Conservation (phyloP, 2,888 invertebrate species). For the Selenia dentaria region DNA sequence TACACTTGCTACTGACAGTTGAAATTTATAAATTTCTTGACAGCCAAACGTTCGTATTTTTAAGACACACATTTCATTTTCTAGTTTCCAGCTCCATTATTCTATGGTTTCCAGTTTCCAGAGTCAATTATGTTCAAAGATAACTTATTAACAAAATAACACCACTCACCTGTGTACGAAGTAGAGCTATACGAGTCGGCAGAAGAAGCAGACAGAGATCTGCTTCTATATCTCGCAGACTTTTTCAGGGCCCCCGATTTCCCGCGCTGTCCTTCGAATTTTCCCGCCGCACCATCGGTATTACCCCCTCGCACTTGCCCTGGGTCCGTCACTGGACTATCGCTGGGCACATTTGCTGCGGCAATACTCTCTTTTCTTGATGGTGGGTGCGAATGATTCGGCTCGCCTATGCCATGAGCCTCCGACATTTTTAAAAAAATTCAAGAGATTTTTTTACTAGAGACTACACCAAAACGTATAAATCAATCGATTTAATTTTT, state of each 20-base stretch:
- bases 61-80: too few species aligned
- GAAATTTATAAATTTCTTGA: too few species aligned
- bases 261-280: constrained; percentile 73
- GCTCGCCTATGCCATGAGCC: constrained; percentile 58
- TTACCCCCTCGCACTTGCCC: constrained; percentile 83
- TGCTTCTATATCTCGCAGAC: constrained; percentile 93
- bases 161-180: constrained; percentile 85
- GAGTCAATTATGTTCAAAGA: too few species aligned
- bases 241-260: constrained; percentile 93
- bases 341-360: constrained; percentile 84
- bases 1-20: too few species aligned
- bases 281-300: constrained; percentile 65
- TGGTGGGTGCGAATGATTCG: constrained; percentile 53
- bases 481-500: constrained; percentile 22
- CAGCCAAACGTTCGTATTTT: too few species aligned
- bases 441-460: constrained; percentile 16
- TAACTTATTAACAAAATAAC: neutral
- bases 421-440: constrained; percentile 63
- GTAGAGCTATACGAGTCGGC: constrained; percentile 97
- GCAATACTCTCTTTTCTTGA: constrained; percentile 70
- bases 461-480: constrained; percentile 6
- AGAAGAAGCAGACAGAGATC: constrained; percentile 96
- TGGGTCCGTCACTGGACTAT: constrained; percentile 91
- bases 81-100: too few species aligned
- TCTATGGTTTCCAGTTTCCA: too few species aligned